phyloP scores from a whole-genome alignment of 2,797 vertebrate species.

The Leuciscus waleckii region DNA sequence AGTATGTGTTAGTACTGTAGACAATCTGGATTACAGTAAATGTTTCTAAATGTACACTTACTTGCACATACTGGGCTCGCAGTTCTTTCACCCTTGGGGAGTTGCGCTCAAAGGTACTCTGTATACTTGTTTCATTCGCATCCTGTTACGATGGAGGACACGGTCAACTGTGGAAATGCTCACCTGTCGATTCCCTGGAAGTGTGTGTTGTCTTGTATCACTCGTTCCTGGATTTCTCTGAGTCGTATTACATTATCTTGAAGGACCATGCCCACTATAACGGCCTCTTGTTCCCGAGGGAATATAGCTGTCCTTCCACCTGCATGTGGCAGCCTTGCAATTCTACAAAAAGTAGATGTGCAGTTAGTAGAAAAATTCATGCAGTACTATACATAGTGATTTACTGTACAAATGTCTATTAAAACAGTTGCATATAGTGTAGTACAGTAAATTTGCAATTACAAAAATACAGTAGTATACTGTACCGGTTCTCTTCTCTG shows the following conservation, averaged over 20 bases:
- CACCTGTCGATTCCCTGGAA: background rate
- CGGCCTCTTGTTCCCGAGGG: too few relatives aligned
- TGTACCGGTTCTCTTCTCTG: too few relatives aligned
- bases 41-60: conserved; percentile 45
- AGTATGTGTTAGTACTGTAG: conserved; percentile 44
- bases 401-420: background rate
- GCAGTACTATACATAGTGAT: background rate
- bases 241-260: too few relatives aligned
- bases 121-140: background rate
- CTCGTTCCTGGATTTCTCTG: too few relatives aligned
- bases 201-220: too few relatives aligned
- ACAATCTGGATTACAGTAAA: conserved; percentile 51
- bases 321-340: too few relatives aligned
- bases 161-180: background rate
- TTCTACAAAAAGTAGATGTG: too few relatives aligned
- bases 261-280: too few relatives aligned
- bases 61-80: conserved; percentile 41
- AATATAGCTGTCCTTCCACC: too few relatives aligned
- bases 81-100: conserved; percentile 40
- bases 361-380: background rate
- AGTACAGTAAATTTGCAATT: too few relatives aligned
- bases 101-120: background rate
- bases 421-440: background rate
- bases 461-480: too few relatives aligned
- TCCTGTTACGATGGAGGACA: background rate